phyloP scores from a whole-genome alignment of 2,888 invertebrate species.

The Congeria kusceri region DNA sequence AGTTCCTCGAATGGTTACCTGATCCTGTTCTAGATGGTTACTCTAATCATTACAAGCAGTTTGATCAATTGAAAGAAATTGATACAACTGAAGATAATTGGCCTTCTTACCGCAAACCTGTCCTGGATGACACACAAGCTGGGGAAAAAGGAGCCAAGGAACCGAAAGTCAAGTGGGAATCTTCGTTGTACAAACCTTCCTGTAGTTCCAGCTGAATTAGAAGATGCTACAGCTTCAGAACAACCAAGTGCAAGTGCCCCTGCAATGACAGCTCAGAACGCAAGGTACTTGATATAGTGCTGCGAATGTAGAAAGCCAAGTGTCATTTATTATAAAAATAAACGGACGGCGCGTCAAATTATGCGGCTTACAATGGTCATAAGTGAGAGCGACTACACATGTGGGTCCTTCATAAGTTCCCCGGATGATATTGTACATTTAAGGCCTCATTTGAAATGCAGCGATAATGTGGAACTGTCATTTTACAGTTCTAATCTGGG shows the following conservation, averaged over 20 bases:
- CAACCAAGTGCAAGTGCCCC: not conserved
- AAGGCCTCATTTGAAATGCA: constrained; percentile 22
- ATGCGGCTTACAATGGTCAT: constrained; percentile 14
- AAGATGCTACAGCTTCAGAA: not conserved
- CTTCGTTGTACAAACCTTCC: not conserved
- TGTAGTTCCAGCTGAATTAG: constrained; percentile 9
- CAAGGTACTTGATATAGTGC: constrained; percentile 14
- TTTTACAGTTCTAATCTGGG: constrained; percentile 29
- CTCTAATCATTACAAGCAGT: constrained; percentile 19
- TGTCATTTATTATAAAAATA: constrained; percentile 22
- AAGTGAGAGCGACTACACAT: constrained; percentile 30
- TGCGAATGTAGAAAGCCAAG: constrained; percentile 25
- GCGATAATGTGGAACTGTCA: constrained; percentile 22
- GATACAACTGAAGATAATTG: constrained; percentile 25
- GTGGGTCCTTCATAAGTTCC: constrained; percentile 18
- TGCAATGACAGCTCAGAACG: constrained; percentile 9
- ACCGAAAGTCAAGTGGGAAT: constrained; percentile 5
- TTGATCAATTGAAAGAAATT: constrained; percentile 3
- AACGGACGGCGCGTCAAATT: constrained; percentile 11
- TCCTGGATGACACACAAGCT: constrained; percentile 10
- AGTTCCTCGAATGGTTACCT: constrained; percentile 43
- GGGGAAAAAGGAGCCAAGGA: constrained; percentile 8
- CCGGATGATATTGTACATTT: constrained; percentile 31
- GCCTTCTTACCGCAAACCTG: constrained; percentile 3
- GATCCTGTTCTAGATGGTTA: constrained; percentile 31